Conservation (phyloP, 2,888 invertebrate genomes). For the Dermolepida albohirtum region DNA sequence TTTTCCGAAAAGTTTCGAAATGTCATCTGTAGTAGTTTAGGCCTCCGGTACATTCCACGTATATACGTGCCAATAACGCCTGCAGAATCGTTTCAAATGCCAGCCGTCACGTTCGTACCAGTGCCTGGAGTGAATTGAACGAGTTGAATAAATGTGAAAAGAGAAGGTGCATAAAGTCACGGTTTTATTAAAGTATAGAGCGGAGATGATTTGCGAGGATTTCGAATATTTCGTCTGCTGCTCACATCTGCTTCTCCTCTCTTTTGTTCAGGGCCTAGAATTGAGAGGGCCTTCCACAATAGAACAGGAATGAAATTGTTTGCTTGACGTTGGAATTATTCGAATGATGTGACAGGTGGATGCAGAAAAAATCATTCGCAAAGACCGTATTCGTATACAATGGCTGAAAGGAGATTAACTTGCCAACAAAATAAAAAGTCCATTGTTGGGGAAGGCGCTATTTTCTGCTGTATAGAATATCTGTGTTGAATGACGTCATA, state of each 20-base stretch:
- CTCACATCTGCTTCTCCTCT: constrained; percentile 28
- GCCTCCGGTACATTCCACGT: background rate
- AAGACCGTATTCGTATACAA: constrained; percentile 10
- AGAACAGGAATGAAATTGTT: constrained; percentile 20
- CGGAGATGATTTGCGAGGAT: constrained; percentile 36
- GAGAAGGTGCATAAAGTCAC: constrained; percentile 37
- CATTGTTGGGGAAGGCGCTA: constrained; percentile 16
- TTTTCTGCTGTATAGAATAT: constrained; percentile 5
- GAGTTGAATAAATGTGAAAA: constrained; percentile 28
- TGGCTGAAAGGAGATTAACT: constrained; percentile 23
- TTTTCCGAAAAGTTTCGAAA: constrained; percentile 38
- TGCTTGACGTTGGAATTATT: constrained; percentile 29
- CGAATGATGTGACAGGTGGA: constrained; percentile 20
- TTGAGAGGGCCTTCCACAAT: constrained; percentile 15
- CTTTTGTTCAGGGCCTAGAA: constrained; percentile 18
- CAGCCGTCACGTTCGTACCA: constrained; percentile 27
- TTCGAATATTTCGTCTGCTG: constrained; percentile 34
- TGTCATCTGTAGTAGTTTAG: constrained; percentile 8
- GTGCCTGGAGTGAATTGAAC: constrained; percentile 30
- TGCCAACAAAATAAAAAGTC: constrained; percentile 23
- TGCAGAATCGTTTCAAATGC: constrained; percentile 7
- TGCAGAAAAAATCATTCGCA: constrained; percentile 18
- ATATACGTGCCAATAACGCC: constrained; percentile 33
- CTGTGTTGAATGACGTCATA: background rate
- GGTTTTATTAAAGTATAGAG: constrained; percentile 38